Evolutionary conservation across 2,797 vertebrate genomes (phyloP).

Genomic region (Mormyrus proboscirostris): DNA sequence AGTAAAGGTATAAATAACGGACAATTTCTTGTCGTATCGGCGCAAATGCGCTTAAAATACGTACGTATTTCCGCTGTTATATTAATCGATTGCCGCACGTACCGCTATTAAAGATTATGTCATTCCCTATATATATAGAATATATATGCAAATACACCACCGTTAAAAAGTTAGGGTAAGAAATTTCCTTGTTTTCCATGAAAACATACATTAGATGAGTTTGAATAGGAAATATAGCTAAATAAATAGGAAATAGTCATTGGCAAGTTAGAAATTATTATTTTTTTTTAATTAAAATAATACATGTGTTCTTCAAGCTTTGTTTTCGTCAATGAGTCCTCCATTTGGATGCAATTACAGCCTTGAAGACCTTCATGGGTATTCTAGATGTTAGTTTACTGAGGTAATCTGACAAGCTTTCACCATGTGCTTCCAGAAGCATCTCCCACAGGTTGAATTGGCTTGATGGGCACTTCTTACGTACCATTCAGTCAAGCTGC

Average conservation of each 20-base stretch:
- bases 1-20: not conserved
- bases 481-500: not conserved
- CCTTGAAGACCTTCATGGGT: not conserved
- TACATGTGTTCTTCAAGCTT: not conserved
- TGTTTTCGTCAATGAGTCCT: not conserved
- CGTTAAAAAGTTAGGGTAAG: not conserved
- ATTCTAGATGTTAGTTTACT: not conserved
- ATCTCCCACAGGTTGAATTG: not conserved
- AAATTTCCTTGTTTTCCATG: not conserved
- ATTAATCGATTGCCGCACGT: not conserved
- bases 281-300: not conserved
- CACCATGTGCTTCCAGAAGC: not conserved
- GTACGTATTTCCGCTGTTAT: not conserved
- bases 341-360: not conserved
- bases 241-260: not conserved
- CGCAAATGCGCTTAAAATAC: not conserved
- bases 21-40: not conserved
- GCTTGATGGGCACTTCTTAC: not conserved
- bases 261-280: too few relatives aligned
- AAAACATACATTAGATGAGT: not conserved
- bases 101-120: not conserved
- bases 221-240: not conserved
- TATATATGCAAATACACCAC: too few relatives aligned
- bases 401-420: not conserved
- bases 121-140: too few relatives aligned